These are phyloP conservation scores for Heliornis fulica DNA, from an alignment of 2,113 vertebrate species.

Conservation along the genomic window DNA sequence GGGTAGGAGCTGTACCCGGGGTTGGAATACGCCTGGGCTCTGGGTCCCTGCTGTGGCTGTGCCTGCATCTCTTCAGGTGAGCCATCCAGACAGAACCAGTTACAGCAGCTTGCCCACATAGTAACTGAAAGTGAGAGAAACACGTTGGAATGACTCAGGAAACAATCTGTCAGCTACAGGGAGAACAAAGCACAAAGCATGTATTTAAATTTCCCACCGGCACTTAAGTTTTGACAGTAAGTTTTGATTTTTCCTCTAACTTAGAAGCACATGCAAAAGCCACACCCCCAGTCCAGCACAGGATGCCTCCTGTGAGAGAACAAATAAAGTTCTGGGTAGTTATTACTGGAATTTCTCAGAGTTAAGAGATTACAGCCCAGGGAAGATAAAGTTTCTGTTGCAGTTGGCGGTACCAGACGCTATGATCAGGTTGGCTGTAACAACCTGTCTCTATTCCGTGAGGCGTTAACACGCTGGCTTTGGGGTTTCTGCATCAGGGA, in stretches of 20 bases:
- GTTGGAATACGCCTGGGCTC: slow-evolving; percentile 84
- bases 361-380: neutral
- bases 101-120: slow-evolving; percentile 94
- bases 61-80: slow-evolving; percentile 69
- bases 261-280: neutral
- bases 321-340: neutral
- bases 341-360: neutral
- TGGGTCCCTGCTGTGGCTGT: neutral
- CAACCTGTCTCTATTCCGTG: neutral
- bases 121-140: slow-evolving; percentile 31
- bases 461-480: neutral
- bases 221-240: neutral
- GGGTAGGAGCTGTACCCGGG: slow-evolving; percentile 86
- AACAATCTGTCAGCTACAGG: neutral
- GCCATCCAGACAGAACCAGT: slow-evolving; percentile 89
- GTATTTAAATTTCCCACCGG: neutral
- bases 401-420: neutral
- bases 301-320: neutral
- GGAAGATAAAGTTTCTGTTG: neutral
- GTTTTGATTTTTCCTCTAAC: neutral
- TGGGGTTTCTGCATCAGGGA: neutral
- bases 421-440: neutral
- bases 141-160: fast-evolving
- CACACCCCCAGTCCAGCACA: fast-evolving
- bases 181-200: neutral